Base-by-base conservation (phyloP, 2,888 invertebrate species). In the Pilophorus perplexus region DNA sequence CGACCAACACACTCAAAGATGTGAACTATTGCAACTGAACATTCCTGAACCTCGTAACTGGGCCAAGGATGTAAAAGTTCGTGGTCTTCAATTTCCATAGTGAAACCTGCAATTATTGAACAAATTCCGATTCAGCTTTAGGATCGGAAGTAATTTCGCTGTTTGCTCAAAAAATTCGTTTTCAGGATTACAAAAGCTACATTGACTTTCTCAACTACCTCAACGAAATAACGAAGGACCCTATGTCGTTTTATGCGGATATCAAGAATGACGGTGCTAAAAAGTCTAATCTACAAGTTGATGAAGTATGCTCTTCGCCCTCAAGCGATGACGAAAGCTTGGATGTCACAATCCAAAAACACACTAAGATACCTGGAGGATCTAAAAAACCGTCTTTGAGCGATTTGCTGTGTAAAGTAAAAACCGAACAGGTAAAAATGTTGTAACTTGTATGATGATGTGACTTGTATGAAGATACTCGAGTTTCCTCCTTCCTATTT, bases 1-100 rank as follows among this genome's bases (percentile, higher is more conserved):
- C 2, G 65, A 59, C 23, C 66, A 68, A 6, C 68, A 65, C 12
- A 44, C 50, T 10, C 38, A 68, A 16, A 52, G 68, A 37, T 68
- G 68, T 16, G 40, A 68, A 33, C 81, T 85, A 0, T 79, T 87
- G 16, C 85, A 86, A 10, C 79, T 88, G 23, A 79, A 80, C 6
- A 85, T 87, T 71, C 89, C 89, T 0, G 81, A 84, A n/a, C 84
- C 85, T 68, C 81, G 90, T 71, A 88, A 87, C 74, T 89, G 89
- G 89, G 85, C 80, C 33, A 82, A 82, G 4, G 77, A 78, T 75
- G 84, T 85, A 77, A 80, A 77, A 68, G 68, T 71, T 37, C 2
- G 2, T 25, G 20, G 2, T 3, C 16, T 44, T 37, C 12, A 3
- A 10, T 44, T 44, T 23, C 8, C 14, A 25, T 20, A 55, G 33